phyloP scores from a whole-genome alignment of 2,113 vertebrate genomes.

The Eudyptes chrysolophus region DNA sequence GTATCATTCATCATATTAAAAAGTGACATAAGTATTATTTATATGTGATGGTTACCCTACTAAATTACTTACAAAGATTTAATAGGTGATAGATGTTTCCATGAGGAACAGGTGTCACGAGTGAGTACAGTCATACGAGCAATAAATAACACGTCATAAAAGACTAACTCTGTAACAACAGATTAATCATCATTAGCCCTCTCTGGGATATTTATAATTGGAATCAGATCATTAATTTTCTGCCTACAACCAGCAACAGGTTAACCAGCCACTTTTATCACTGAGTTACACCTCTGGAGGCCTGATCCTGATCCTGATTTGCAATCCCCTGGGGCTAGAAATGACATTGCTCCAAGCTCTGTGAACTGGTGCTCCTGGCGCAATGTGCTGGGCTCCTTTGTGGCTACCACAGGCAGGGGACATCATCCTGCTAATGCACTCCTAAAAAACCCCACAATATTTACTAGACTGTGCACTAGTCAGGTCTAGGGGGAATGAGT shows the following conservation, averaged over 20 bases:
- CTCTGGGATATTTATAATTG: conserved; percentile 17
- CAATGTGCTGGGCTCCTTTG: background rate
- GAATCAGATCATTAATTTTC: conserved; percentile 8
- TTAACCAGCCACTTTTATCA: background rate
- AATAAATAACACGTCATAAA: conserved; percentile 40
- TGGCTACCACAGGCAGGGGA: background rate
- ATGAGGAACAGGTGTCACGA: conserved; percentile 25
- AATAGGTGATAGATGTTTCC: conserved; percentile 20
- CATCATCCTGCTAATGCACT: background rate
- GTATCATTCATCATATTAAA: background rate
- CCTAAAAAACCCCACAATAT: background rate
- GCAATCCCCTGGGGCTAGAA: background rate
- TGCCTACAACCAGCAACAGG: background rate
- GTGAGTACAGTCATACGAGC: background rate
- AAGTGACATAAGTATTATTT: background rate
- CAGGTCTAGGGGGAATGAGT: background rate
- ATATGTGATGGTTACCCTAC: background rate
- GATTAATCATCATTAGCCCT: conserved; percentile 42
- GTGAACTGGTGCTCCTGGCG: background rate
- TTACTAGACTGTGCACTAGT: background rate
- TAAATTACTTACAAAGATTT: background rate
- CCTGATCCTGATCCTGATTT: background rate
- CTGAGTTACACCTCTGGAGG: background rate
- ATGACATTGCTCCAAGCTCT: background rate
- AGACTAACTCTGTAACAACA: conserved; percentile 3